Evolutionary conservation across 2,888 invertebrate species (phyloP).

Genomic region (Dinocampus coccinellae): DNA sequence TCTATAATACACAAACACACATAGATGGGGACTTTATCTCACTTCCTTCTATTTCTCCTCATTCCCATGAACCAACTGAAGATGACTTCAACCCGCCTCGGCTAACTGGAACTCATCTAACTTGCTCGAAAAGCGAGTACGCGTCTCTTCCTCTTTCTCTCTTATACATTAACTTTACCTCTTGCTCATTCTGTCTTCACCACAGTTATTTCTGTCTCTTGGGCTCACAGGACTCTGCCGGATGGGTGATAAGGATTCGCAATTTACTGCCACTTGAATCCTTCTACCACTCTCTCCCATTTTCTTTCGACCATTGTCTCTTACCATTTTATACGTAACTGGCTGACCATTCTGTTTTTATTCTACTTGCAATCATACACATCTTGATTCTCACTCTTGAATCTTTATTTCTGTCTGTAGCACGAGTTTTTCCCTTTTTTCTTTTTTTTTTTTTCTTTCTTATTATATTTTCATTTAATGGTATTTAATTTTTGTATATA

Average conservation of each 20-base stretch:
- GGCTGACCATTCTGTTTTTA: not conserved
- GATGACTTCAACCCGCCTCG: conserved; percentile 35
- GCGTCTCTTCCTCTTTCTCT: conserved; percentile 15
- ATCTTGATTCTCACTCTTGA: not conserved
- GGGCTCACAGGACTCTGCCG: conserved; percentile 36
- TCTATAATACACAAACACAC: no score
- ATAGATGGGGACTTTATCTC: no score
- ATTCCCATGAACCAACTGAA: conserved; percentile 7
- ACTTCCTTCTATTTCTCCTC: not conserved
- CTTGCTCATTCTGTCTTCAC: not conserved
- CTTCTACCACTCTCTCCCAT: not conserved
- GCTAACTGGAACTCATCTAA: conserved; percentile 50
- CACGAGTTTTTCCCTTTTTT: no score
- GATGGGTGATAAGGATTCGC: conserved; percentile 46
- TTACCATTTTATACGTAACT: conserved; percentile 35
- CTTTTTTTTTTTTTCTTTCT: not conserved
- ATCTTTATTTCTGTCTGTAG: no score
- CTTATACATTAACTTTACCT: not conserved
- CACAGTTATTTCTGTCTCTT: conserved; percentile 31
- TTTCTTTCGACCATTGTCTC: conserved; percentile 20
- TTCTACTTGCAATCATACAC: not conserved
- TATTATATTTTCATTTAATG: not conserved
- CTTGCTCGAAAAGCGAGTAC: conserved; percentile 38
- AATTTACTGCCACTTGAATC: conserved; percentile 42
- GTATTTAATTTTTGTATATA: not conserved